Base-by-base conservation (phyloP, 2,113 vertebrate genomes). In the Conger conger region DNA sequence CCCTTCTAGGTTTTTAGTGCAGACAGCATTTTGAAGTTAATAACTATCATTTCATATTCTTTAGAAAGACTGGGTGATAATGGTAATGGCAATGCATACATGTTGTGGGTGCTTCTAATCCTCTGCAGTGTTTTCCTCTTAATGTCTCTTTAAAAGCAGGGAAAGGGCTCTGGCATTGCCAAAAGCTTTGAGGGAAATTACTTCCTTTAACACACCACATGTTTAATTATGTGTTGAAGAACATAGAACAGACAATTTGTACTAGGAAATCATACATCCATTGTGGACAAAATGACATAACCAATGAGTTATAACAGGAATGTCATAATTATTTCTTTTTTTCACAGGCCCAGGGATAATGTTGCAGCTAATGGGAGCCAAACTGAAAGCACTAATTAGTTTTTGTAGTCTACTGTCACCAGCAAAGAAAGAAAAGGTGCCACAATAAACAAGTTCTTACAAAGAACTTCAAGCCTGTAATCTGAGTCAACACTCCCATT, bases 191-290 rank as follows among this genome's bases (percentile, higher is more conserved):
- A 97, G 97, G 95, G 95, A 96, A 97, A 97, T 96, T 92, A 96
- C 97, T 97, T 97, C 97, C 96, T 96, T 95, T 96, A 96, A 94
- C 96, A 96, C 95, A 93, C 95, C 93, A 83, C 91, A 89, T 94
- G 93, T 97, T 97, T 97, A 97, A 97, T 97, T 96, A 97, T 93
- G 96, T 96, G 96, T 95, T 93, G 94, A 93, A 93, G 95, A 96
- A 96, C 96, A 95, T 95, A 95, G 96, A 97, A 94, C 96, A 96
- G 96, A 96, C 95, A 96, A 97, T 97, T 97, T 97, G 96, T 97
- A 97, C 94, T 91, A 91, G 95, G 95, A 97, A 96, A 97, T 97
- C 96, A 97, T 97, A 97, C 97, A 97, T 97, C 95, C 94, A 96
- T 95, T 94, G 94, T 91, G 94, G 94, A 93, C 93, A 94, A 93